Evolutionary conservation across 2,113 vertebrate species (phyloP), one percentile per base, ranked within the genome.

Genomic region (Tachuris rubrigastra): DNA sequence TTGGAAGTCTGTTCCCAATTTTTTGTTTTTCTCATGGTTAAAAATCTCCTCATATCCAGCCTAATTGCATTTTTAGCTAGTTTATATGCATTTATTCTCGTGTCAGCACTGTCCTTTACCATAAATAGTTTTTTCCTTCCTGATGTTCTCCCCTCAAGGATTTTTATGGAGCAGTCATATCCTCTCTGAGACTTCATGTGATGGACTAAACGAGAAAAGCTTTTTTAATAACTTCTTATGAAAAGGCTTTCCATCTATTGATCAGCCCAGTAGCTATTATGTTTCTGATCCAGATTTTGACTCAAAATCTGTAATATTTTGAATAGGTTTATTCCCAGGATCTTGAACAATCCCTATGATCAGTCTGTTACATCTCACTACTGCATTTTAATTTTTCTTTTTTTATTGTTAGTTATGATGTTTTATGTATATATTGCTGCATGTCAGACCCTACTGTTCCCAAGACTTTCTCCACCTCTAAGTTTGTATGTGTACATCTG

Each of bases 71-170:
- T 87, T 53, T 56, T 15, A 85, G 53, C 56, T 95, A 60, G 66
- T 89, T 89, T 89, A 79, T 65, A 82, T 79, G 87, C 81, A 82
- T 95, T 87, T 97, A 78, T 89, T 60, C 87, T 94, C 87, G 89
- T 89, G 93, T 95, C 94, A 96, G 84, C 95, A 92, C 81, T 95
- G 81, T 96, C 91, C 94, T 95, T 87, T 82, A 52, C 95, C 94
- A 92, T 92, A 97, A 97, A 97, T 96, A 97, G 76, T 46, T 95
- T 90, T 89, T 85, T 44, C 28, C 80, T 96, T 96, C 93, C 93
- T 89, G 91, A 94, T 89, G 56, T 84, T 94, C 83, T 75, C 49
- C 80, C 77, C 0, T 92, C 84, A 92, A 95, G 62, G 87, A 95
- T 92, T 89, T 94, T 95, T 89, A 89, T 6, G 85, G 35, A 92